phyloP scores from a whole-genome alignment of 1,140 invertebrate species.

The Mizuhopecten yessoensis region DNA sequence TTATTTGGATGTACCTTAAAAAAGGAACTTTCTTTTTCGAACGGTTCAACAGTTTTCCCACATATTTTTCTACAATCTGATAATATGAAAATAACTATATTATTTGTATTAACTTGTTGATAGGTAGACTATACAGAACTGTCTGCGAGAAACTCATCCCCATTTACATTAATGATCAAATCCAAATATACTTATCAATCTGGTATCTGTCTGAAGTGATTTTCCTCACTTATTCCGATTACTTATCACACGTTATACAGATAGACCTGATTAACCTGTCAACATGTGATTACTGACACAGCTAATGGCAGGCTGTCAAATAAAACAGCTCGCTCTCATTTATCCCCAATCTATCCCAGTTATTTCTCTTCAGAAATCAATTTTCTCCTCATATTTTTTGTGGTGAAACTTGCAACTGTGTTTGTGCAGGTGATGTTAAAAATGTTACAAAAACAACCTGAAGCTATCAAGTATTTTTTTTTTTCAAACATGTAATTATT shows the following conservation, averaged over 20 bases:
- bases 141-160: not conserved
- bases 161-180: constrained; percentile 28
- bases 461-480: too few relatives aligned
- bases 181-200: constrained; percentile 39
- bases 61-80: too few relatives aligned
- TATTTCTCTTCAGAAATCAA: too few relatives aligned
- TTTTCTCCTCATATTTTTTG: too few relatives aligned
- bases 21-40: not conserved
- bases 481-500: too few relatives aligned
- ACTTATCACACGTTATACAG: not conserved
- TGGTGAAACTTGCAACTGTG: too few relatives aligned
- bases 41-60: not conserved
- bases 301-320: constrained; percentile 24
- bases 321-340: too few relatives aligned
- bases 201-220: constrained; percentile 33
- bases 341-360: too few relatives aligned
- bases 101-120: not conserved
- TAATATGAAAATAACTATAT: too few relatives aligned
- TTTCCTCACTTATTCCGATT: not conserved
- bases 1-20: not conserved
- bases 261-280: not conserved
- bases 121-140: not conserved
- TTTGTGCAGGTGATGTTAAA: too few relatives aligned
- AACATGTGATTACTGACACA: constrained; percentile 29
- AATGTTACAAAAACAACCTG: not conserved